Conservation (phyloP, 2,797 vertebrate species). For the Hapalemur alaotrensis region DNA sequence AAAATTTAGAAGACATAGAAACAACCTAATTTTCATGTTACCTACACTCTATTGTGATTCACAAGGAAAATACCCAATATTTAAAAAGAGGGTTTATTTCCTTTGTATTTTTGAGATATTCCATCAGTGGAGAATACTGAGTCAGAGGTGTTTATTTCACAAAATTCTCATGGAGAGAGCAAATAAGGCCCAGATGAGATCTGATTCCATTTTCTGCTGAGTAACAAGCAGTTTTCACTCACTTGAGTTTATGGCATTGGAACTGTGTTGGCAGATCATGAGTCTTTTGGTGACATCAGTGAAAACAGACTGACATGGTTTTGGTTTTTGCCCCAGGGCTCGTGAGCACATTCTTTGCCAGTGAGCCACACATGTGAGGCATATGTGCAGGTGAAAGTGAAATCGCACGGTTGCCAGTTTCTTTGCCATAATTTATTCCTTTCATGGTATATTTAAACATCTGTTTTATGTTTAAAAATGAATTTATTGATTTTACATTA, state of each 20-base stretch:
- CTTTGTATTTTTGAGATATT: not conserved
- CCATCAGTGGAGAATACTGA: not conserved
- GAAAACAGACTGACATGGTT: slow-evolving; percentile 15
- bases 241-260: not conserved
- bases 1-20: slow-evolving; percentile 1
- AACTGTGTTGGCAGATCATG: not conserved
- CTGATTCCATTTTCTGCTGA: slow-evolving; percentile 30
- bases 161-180: slow-evolving; percentile 8
- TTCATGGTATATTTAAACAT: not conserved
- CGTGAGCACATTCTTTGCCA: not conserved
- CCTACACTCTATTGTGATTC: not conserved
- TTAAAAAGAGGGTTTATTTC: not conserved
- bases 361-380: not conserved
- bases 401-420: not conserved
- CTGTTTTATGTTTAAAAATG: slow-evolving; percentile 18
- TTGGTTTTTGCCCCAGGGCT: slow-evolving; percentile 24
- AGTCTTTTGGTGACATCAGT: not conserved
- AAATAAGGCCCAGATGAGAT: slow-evolving; percentile 11
- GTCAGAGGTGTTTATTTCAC: not conserved
- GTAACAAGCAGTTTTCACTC: slow-evolving; percentile 35
- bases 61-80: not conserved
- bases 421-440: not conserved
- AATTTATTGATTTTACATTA: slow-evolving; percentile 41
- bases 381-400: slow-evolving; percentile 23
- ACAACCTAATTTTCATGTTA: not conserved